These are phyloP conservation scores for Entomobrya multifasciata DNA, from an alignment of 2,888 invertebrate genomes.

Conservation along the genomic window DNA sequence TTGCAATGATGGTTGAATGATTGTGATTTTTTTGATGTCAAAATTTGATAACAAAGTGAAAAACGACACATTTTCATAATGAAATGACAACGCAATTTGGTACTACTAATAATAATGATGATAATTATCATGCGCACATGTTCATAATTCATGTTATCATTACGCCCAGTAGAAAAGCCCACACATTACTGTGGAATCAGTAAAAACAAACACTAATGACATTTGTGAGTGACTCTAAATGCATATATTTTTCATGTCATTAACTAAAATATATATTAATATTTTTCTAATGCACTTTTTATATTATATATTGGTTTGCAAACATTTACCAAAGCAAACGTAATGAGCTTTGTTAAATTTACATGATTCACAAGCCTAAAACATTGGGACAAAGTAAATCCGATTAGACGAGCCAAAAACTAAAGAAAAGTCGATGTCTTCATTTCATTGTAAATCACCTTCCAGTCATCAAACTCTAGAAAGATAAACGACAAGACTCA, in stretches of 20 bases:
- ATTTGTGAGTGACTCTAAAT: neutral
- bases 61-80: neutral
- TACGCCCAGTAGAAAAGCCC: neutral
- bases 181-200: slow-evolving; percentile 12
- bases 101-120: neutral
- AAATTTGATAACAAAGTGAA: neutral
- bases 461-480: neutral
- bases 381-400: slow-evolving; percentile 23
- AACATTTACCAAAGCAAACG: slow-evolving; percentile 29
- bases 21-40: too few species aligned
- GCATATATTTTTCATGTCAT: slow-evolving; percentile 6
- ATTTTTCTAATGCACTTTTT: too few species aligned
- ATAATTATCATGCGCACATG: neutral
- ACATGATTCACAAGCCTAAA: slow-evolving; percentile 1
- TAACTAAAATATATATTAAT: too few species aligned
- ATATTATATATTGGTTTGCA: slow-evolving; percentile 44
- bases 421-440: too few species aligned
- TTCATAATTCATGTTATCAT: neutral
- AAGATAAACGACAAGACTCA: too few species aligned
- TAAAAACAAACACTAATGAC: slow-evolving; percentile 16
- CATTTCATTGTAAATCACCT: too few species aligned
- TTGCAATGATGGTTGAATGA: too few species aligned
- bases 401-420: slow-evolving; percentile 28
- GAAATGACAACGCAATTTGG: slow-evolving; percentile 24
- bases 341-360: too few species aligned